Base-by-base conservation (phyloP, 2,797 vertebrate genomes). In the Rhodeus uyekii region DNA sequence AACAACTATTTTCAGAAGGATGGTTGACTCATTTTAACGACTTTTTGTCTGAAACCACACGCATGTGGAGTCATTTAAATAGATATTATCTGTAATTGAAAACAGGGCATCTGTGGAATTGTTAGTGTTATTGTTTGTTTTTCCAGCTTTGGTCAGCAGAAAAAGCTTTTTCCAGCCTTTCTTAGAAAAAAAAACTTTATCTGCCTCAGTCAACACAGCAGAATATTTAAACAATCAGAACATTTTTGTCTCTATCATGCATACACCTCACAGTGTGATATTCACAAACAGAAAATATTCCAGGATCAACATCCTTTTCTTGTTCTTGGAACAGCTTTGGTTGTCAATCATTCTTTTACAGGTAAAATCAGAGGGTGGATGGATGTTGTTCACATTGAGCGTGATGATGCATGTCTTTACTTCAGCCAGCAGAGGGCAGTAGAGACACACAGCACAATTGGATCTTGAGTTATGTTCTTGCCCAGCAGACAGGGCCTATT, bases 391-490 rank as follows among this genome's bases (percentile, higher is more conserved):
- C 38, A 55, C 2, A n/a, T 14, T 39, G 16, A 48, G 44, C 5
- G 38, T 42, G 27, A 67, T 18, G 18, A 13, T 79, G 67, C 9
- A 7, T 19, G 38, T 50, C 44, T 61, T 46, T 64, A 1, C 19
- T 5, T 42, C 24, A 67, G 81, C 48, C 88, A 86, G 34, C 22
- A 81, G 88, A 83, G 82, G 88, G 86, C 88, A 86, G 75, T 86
- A 72, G 74, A 88, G 78, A 86, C 73, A 76, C 71, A 80, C 14
- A 22, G 9, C 80, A 67, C 13, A 12, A 29, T 72, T n/a, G 34
- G 27, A 46, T 55, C 8, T 22, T 3, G 16, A 60, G 67, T 46
- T 24, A 5, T 19, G 38, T 18, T 48, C 42, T 36, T n/a, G 46
- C 44, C 24, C 0, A 22, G 78, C 71, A 19, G 16, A 39, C 29